Evolutionary conservation across 1,140 invertebrate genomes (phyloP).

Genomic region (Megathymus violae): DNA sequence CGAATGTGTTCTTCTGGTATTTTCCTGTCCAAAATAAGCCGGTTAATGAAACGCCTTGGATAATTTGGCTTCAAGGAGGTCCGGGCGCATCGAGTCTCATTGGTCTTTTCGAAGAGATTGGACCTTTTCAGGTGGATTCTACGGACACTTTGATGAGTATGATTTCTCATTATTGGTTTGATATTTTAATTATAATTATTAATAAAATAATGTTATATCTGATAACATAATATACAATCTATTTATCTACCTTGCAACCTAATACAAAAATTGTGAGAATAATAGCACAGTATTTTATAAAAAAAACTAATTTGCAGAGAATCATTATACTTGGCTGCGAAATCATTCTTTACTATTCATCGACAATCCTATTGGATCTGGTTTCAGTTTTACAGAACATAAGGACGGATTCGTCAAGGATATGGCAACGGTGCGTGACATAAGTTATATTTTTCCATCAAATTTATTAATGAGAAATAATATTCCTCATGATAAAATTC

Average conservation of each 20-base stretch:
- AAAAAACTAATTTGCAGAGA: conserved; percentile 66
- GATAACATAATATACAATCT: too few relatives aligned
- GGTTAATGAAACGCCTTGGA: conserved; percentile 85
- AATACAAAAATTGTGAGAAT: too few relatives aligned
- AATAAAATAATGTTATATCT: too few relatives aligned
- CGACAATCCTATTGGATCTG: conserved; percentile 92
- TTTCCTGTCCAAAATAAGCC: conserved; percentile 86
- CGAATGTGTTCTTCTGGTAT: conserved; percentile 95
- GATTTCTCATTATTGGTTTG: too few relatives aligned
- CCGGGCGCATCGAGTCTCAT: conserved; percentile 87
- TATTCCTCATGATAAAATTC: neutral
- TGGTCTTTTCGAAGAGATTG: conserved; percentile 89
- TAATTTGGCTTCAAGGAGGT: conserved; percentile 93
- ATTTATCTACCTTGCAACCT: too few relatives aligned
- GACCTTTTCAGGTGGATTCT: too few relatives aligned
- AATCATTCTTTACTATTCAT: conserved; percentile 91
- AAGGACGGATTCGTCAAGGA: conserved; percentile 84
- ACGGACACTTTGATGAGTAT: too few relatives aligned
- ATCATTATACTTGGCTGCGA: too few relatives aligned
- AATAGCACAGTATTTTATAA: conserved; percentile 12
- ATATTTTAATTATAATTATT: too few relatives aligned
- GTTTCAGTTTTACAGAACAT: conserved; percentile 87
- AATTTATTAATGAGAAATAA: too few relatives aligned
- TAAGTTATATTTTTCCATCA: too few relatives aligned
- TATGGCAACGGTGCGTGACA: conserved; percentile 83